phyloP scores from a whole-genome alignment of 2,113 vertebrate genomes.

The Platysternon megacephalum region DNA sequence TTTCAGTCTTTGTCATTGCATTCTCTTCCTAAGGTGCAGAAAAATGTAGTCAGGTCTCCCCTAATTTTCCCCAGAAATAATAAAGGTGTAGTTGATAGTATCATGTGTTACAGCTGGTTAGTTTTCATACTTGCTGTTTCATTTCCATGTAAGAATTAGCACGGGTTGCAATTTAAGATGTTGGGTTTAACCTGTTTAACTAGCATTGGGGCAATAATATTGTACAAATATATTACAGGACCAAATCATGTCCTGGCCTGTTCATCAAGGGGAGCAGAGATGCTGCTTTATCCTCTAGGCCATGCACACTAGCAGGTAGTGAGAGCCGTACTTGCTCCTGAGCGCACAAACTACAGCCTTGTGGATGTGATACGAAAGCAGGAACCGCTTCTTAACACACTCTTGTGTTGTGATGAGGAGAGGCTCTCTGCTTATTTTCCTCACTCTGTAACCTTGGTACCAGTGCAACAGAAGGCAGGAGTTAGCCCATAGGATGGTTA shows the following conservation, averaged over 20 bases:
- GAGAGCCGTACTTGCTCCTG: not conserved
- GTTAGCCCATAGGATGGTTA: no score
- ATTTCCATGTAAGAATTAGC: not conserved
- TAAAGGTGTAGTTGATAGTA: not conserved
- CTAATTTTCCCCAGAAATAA: not conserved
- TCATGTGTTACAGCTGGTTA: not conserved
- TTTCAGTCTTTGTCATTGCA: not conserved
- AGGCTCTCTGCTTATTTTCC: not conserved
- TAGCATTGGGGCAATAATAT: not conserved
- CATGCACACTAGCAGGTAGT: not conserved
- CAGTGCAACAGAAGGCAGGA: no score
- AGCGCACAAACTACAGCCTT: rapidly evolving
- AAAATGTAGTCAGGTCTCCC: not conserved
- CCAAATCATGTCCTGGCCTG: not conserved
- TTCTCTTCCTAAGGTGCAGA: not conserved
- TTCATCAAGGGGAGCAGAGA: not conserved
- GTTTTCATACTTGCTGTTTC: not conserved
- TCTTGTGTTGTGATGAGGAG: not conserved
- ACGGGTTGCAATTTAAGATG: not conserved
- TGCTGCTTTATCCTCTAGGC: not conserved
- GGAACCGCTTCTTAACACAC: not conserved
- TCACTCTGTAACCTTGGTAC: no score
- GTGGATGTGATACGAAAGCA: not conserved
- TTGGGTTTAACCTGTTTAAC: not conserved
- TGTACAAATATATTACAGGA: not conserved